Conservation (phyloP, 2,113 vertebrate species). For the Ia io region DNA sequence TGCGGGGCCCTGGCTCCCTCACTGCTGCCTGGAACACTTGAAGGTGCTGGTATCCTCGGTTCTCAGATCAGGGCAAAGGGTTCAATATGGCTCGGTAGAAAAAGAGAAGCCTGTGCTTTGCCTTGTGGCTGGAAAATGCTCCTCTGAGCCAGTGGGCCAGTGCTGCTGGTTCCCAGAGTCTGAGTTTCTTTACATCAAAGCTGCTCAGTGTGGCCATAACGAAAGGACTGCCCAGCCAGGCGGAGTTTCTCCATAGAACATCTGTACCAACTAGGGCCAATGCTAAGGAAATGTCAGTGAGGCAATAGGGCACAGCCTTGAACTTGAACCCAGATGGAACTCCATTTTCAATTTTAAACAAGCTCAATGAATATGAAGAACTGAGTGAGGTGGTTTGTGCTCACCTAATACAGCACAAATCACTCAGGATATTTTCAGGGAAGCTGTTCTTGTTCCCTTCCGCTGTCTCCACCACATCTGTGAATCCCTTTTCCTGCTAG, state of each 20-base stretch:
- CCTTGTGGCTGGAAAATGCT: not conserved
- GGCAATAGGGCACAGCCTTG: not conserved
- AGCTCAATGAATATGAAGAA: not conserved
- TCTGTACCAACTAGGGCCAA: not conserved
- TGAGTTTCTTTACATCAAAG: not conserved
- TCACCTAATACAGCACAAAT: not conserved
- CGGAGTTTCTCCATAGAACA: not conserved
- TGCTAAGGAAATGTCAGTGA: not conserved
- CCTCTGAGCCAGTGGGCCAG: not conserved
- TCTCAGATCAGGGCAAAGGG: constrained; percentile 62
- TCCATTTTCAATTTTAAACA: not conserved
- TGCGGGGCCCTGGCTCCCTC: constrained; percentile 15
- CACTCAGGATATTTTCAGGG: not conserved
- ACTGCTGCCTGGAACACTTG: constrained; percentile 30
- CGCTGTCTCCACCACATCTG: constrained; percentile 68
- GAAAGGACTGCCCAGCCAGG: not conserved
- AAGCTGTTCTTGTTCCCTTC: constrained; percentile 74
- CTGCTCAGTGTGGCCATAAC: not conserved
- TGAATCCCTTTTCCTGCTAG: constrained; percentile 70
- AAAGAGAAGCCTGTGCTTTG: constrained; percentile 13
- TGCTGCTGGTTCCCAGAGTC: not conserved
- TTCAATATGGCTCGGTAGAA: constrained; percentile 20
- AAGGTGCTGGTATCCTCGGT: constrained; percentile 35
- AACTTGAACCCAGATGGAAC: not conserved
- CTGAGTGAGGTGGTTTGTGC: not conserved